Percentiles rank a stretch among this genome's conserved stretches.
These are phyloP conservation scores for Rhingia campestris DNA, from an alignment of 2,888 invertebrate genomes.

Conservation along the genomic window DNA sequence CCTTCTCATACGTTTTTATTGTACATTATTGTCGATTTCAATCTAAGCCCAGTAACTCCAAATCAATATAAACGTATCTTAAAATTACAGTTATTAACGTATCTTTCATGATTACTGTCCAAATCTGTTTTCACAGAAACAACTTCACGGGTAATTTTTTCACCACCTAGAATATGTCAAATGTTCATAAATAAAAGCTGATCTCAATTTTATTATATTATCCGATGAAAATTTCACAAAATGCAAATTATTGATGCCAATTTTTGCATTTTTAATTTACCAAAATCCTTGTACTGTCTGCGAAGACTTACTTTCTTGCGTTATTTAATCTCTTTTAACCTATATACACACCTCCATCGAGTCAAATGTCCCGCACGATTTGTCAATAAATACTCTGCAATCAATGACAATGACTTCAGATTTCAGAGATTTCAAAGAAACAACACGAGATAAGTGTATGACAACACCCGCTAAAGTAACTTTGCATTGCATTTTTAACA, in stretches of 20 bases:
- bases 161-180: not conserved
- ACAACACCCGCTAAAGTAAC: constrained; percentile 24
- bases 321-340: constrained; percentile 51
- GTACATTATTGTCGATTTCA: no score
- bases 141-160: not conserved
- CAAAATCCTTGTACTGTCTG: not conserved
- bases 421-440: constrained; percentile 13
- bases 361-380: constrained; percentile 27
- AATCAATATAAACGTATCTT: no score
- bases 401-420: constrained; percentile 46
- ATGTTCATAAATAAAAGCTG: constrained; percentile 5
- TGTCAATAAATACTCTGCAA: constrained; percentile 56
- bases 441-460: not conserved
- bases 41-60: no score
- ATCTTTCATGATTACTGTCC: no score
- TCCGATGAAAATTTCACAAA: not conserved
- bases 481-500: constrained; percentile 24
- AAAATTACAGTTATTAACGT: no score
- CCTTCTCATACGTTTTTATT: no score
- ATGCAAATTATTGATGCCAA: constrained; percentile 48
- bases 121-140: no score
- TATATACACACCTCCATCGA: constrained; percentile 25
- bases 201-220: not conserved
- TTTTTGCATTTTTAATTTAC: constrained; percentile 19
- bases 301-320: constrained; percentile 36